Evolutionary conservation across 2,888 invertebrate species (phyloP).

Genomic region (Tachina fera): DNA sequence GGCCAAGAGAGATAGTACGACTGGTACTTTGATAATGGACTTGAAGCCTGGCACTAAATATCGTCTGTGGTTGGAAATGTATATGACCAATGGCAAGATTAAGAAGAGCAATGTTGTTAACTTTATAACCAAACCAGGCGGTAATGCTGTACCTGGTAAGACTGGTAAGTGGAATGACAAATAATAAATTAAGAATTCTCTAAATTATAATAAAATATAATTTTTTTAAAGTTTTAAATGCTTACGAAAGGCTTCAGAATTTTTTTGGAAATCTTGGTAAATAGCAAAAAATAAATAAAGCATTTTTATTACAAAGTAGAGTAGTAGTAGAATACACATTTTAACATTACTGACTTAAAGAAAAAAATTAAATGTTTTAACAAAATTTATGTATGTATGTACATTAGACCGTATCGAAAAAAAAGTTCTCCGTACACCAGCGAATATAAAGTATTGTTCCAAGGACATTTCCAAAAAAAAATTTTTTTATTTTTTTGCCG

Average conservation of each 20-base stretch:
- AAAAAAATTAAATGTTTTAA: no score
- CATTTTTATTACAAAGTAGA: not conserved
- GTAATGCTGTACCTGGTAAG: constrained; percentile 82
- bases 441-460: no score
- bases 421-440: no score
- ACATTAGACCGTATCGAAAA: no score
- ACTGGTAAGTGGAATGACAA: constrained; percentile 77
- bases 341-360: no score
- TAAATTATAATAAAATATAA: not conserved
- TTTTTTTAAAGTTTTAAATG: constrained; percentile 75
- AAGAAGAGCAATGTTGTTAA: constrained; percentile 95
- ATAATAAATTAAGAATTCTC: not conserved
- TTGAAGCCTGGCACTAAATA: constrained; percentile 91
- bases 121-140: constrained; percentile 91
- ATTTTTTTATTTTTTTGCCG: no score
- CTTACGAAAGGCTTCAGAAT: constrained; percentile 76
- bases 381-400: no score
- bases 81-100: constrained; percentile 94
- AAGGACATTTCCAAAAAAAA: no score
- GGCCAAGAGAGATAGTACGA: constrained; percentile 88
- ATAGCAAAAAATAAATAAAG: not conserved
- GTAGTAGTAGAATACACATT: no score
- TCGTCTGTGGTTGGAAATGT: constrained; percentile 94
- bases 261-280: constrained; percentile 79
- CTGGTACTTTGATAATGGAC: constrained; percentile 87